Conservation (phyloP, 2,113 vertebrate genomes). For the Bambusicola thoracicus region DNA sequence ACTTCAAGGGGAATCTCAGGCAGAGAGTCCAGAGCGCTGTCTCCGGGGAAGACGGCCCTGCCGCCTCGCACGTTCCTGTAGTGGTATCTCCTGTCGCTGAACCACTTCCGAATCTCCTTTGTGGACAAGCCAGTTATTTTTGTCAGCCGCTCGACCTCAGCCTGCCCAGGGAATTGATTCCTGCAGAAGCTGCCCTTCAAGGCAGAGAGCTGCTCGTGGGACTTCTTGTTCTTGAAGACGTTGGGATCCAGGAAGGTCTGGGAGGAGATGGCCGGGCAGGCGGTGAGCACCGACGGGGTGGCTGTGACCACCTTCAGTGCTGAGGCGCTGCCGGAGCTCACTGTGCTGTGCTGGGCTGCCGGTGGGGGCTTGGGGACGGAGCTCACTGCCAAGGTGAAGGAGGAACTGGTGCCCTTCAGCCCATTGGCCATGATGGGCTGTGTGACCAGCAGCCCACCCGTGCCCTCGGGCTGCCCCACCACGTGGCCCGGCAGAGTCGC, state of each 20-base stretch:
- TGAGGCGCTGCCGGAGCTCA: constrained; percentile 68
- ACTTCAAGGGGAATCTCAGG: constrained; percentile 75
- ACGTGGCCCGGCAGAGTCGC: constrained; percentile 82
- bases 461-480: constrained; percentile 85
- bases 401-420: constrained; percentile 87
- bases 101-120: constrained; percentile 97
- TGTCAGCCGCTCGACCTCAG: constrained; percentile 92
- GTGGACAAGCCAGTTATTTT: constrained; percentile 89
- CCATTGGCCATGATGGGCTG: constrained; percentile 93
- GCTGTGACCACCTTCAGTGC: constrained; percentile 81
- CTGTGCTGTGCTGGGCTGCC: constrained; percentile 81
- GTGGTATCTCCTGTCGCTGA: constrained; percentile 96
- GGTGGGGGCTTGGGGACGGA: constrained; percentile 83
- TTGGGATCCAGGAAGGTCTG: constrained; percentile 86
- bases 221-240: constrained; percentile 94
- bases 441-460: constrained; percentile 89
- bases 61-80: constrained; percentile 89
- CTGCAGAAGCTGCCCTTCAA: constrained; percentile 92
- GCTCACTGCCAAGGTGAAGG: constrained; percentile 87
- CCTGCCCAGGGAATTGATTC: constrained; percentile 92
- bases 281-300: constrained; percentile 73
- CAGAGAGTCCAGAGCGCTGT: constrained; percentile 61
- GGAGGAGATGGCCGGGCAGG: constrained; percentile 77
- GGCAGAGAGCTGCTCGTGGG: constrained; percentile 90
- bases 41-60: constrained; percentile 69